phyloP scores from a whole-genome alignment of 1,140 invertebrate species.

The Zophobas morio region DNA sequence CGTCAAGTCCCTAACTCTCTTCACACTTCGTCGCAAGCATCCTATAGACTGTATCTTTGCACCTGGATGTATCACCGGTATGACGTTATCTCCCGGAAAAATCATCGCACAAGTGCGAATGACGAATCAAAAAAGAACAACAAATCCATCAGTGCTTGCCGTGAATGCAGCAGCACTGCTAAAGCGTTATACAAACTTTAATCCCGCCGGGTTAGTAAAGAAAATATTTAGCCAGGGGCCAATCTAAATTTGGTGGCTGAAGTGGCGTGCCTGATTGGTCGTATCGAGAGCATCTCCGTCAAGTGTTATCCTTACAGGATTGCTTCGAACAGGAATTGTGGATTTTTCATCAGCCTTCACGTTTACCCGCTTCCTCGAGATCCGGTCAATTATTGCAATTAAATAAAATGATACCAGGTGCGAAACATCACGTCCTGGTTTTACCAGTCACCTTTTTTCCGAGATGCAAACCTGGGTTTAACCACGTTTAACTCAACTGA shows the following conservation, averaged over 20 bases:
- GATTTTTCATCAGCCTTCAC: conserved; percentile 56
- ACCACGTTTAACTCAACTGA: no score
- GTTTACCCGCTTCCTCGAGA: conserved; percentile 24
- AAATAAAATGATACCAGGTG: conserved; percentile 17
- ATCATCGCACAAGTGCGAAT: conserved; percentile 27
- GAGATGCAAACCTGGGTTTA: no score
- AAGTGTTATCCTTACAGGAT: conserved; percentile 59
- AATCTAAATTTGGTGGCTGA: conserved; percentile 66
- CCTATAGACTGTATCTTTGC: no score
- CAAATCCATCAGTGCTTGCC: conserved; percentile 47
- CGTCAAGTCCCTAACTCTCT: not conserved
- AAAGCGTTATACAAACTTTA: conserved; percentile 64
- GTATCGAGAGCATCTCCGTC: conserved; percentile 55
- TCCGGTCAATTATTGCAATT: conserved; percentile 9
- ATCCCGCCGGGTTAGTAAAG: conserved; percentile 66
- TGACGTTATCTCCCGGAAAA: not conserved
- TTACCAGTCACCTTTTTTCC: not conserved
- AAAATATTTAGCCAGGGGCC: conserved; percentile 68
- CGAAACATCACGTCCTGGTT: not conserved
- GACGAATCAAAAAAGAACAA: conserved; percentile 48
- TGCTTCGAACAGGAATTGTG: conserved; percentile 55
- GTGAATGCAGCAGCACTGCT: conserved; percentile 31
- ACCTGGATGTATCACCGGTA: not conserved
- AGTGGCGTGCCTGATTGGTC: conserved; percentile 59
- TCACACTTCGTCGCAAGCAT: not conserved